Conservation (phyloP, 2,888 invertebrate genomes). For the Graphium colonna region DNA sequence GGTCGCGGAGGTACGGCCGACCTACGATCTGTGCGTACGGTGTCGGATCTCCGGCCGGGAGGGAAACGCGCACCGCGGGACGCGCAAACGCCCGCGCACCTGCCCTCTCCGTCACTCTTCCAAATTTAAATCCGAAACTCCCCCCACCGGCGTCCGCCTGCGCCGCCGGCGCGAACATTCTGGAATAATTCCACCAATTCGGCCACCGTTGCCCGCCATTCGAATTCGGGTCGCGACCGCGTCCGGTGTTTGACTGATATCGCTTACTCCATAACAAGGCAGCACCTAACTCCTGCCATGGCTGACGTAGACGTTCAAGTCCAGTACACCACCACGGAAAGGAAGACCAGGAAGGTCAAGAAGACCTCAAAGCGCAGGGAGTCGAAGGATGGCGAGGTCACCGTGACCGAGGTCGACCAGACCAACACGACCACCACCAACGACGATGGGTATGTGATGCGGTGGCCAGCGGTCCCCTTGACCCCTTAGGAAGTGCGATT, state of each 20-base stretch:
- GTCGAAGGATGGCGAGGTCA: conserved; percentile 87
- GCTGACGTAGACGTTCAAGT: conserved; percentile 95
- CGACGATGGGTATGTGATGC: conserved; percentile 92
- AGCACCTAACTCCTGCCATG: conserved; percentile 78
- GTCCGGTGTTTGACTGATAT: conserved; percentile 74
- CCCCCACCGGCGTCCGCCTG: conserved; percentile 63
- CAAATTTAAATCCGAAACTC: conserved; percentile 79
- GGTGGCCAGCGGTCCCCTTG: conserved; percentile 70
- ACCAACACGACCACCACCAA: conserved; percentile 82
- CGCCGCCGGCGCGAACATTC: conserved; percentile 64
- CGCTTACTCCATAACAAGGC: conserved; percentile 44
- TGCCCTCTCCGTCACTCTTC: conserved; percentile 80
- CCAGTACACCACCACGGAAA: conserved; percentile 91
- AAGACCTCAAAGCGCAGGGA: conserved; percentile 89
- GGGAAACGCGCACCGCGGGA: conserved; percentile 56
- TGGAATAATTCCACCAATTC: conserved; percentile 79
- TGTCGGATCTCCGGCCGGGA: conserved; percentile 34
- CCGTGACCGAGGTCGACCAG: conserved; percentile 89
- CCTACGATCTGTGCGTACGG: conserved; percentile 31
- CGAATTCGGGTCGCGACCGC: conserved; percentile 80
- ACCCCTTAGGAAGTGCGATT: conserved; percentile 46
- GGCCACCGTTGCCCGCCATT: conserved; percentile 74
- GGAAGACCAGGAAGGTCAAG: conserved; percentile 95
- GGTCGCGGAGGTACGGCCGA: conserved; percentile 27
- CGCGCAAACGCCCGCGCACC: conserved; percentile 76